Evolutionary conservation across 2,797 vertebrate genomes (phyloP), one percentile per base, ranked within the genome.

Genomic region (Podarcis lilfordi): DNA sequence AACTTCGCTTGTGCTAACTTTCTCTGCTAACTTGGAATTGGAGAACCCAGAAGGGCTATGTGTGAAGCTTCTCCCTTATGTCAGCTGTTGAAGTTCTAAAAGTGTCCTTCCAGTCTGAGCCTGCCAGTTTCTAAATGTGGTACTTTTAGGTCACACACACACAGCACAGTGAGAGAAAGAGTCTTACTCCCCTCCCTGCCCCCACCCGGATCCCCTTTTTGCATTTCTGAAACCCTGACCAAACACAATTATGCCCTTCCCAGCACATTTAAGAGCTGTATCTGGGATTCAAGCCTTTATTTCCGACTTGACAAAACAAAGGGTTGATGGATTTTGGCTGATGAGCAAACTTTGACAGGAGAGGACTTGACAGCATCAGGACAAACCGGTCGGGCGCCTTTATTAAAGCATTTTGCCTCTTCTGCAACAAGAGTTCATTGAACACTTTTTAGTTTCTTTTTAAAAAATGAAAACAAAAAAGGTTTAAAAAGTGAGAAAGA

Each of bases 81-180:
- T 89, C 29, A 2, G 0, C 66, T 61, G 64, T 69, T 50, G 85
- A 80, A 35, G 90, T 95, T 93, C 94, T 95, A 77, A 89, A 80
- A 35, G 88, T 79, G 86, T 94, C 89, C 7, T 89, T 93, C 92
- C 82, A 85, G 91, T 86, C 85, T 59, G 83, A 0, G 45, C 79
- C 86, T 72, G 90, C 90, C 75, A 29, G 13, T 81, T 89, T 94
- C 92, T 94, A 94, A 92, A 93, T 90, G 90, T 84, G 4, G 91
- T 85, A 4, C 84, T 83, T 91, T 95, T 94, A 95, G 92, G 94
- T 96, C 96, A 95, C 89, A 91, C 86, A 35, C 29, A 55, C 66
- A 29, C 19, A 21, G 61, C 80, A 17, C 15, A 23, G 32, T 1
- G 32, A 37, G 32, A 37, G 19, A 37, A 17, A 37, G 29, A 40